These are phyloP conservation scores for Drosophila incognita DNA, from an alignment of 2,888 invertebrate species.

Conservation along the genomic window DNA sequence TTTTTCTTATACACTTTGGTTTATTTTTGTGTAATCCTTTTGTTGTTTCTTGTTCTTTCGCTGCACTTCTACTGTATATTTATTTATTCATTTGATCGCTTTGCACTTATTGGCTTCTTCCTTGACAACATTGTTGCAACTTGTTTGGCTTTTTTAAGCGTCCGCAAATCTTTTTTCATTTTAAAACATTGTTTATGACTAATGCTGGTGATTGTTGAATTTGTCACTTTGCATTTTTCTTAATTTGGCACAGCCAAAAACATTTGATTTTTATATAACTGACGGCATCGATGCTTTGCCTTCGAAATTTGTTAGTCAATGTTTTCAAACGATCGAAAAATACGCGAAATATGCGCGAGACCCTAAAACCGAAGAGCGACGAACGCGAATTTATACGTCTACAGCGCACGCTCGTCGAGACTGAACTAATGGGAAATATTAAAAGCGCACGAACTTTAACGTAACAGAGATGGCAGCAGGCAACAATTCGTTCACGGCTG, in stretches of 20 bases:
- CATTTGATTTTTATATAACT: constrained; percentile 38
- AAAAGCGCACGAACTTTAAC: constrained; percentile 14
- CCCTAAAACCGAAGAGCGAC: constrained; percentile 37
- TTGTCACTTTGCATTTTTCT: constrained; percentile 56
- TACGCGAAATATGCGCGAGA: constrained; percentile 57
- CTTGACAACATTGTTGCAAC: constrained; percentile 54
- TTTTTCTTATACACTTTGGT: constrained; percentile 12
- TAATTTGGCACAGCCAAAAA: constrained; percentile 22
- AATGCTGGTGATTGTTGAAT: constrained; percentile 28
- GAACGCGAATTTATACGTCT: constrained; percentile 43
- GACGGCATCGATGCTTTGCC: constrained; percentile 47
- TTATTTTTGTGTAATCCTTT: constrained; percentile 61
- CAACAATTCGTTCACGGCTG: background rate
- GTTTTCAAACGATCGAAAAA: constrained; percentile 37
- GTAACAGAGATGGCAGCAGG: constrained; percentile 10
- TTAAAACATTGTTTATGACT: constrained; percentile 41
- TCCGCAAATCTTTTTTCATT: constrained; percentile 44
- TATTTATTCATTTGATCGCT: constrained; percentile 37
- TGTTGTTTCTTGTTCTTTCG: constrained; percentile 11
- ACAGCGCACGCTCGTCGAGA: constrained; percentile 37
- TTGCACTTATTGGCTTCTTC: constrained; percentile 69
- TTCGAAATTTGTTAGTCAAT: constrained; percentile 26
- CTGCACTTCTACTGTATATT: constrained; percentile 29
- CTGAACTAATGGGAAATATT: constrained; percentile 59
- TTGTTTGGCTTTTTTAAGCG: constrained; percentile 53